Evolutionary conservation across 2,888 invertebrate genomes (phyloP), one percentile per base, ranked within the genome.

Genomic region (Trachelus iudaicus): DNA sequence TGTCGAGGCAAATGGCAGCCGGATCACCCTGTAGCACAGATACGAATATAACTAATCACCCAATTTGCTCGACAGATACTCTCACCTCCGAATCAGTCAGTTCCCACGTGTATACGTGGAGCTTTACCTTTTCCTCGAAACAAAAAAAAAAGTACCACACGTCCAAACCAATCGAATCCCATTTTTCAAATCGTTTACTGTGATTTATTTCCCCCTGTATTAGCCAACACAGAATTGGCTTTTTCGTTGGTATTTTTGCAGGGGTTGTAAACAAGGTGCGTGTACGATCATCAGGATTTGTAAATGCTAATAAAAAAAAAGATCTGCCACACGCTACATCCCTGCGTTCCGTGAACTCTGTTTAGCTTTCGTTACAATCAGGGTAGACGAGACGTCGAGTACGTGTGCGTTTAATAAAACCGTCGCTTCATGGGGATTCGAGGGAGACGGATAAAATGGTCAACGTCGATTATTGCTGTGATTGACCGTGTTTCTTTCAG

Each of bases 21-120:
- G 23, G 56, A 56, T 56, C 56, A 73, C 76, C 77, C 69, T 73
- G 80, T 78, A 73, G 76, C 75, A 79, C 69, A 80, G 80, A 81
- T 82, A 73, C 78, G 84, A 83, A 86, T 85, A 87, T 86, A 87
- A 88, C 87, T 87, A 88, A 88, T 88, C 84, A 80, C 78, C 85
- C 87, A 87, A 88, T 87, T 86, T 87, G 85, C 80, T 83, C 86
- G 82, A 85, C 83, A 82, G 83, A 87, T 85, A 82, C 78, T 69
- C 77, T 74, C 75, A 69, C 71, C 75, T 75, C 23, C 68, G 77
- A 77, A 69, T 77, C 77, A 77, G 71, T 33, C 71, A 15, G 71
- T 34, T 71, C 31, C 71, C 31, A 34, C 71, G 31, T 56, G 56
- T 56, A 15, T 56, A 40, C 4, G 15, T 15, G 6, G 23, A 56